These are phyloP conservation scores for Falco biarmicus DNA, from an alignment of 2,797 vertebrate genomes.

Conservation along the genomic window DNA sequence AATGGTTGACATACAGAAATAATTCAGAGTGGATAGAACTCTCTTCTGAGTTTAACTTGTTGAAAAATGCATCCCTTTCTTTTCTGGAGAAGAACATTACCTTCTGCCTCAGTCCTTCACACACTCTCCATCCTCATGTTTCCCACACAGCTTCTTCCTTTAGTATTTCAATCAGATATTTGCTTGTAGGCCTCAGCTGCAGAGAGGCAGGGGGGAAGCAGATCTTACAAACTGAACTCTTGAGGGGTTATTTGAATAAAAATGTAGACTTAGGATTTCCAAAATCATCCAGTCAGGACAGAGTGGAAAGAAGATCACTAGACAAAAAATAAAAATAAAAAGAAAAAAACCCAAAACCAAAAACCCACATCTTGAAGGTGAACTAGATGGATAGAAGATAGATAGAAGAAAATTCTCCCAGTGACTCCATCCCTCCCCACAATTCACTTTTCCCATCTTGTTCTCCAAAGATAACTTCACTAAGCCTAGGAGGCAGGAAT, in stretches of 20 bases:
- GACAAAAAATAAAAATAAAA: not conserved
- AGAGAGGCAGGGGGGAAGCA: not conserved
- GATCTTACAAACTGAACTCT: not conserved
- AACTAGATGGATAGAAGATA: not conserved
- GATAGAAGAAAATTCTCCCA: not conserved
- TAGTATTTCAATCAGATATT: not conserved
- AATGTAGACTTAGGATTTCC: not conserved
- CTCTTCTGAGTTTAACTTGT: not conserved
- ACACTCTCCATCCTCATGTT: not conserved
- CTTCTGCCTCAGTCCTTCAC: not conserved
- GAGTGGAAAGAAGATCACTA: not conserved
- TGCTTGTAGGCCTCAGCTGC: not conserved
- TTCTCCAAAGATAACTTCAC: not conserved
- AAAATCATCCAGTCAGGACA: not conserved
- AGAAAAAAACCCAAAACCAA: not conserved
- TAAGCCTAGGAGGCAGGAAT: not conserved
- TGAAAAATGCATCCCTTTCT: not conserved
- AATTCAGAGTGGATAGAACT: not conserved
- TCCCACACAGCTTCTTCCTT: not conserved
- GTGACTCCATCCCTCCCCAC: rapidly evolving
- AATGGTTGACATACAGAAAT: not conserved
- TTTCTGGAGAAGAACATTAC: not conserved
- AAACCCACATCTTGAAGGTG: rapidly evolving
- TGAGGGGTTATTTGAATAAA: not conserved
- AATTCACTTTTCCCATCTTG: not conserved